phyloP scores from a whole-genome alignment of 2,113 vertebrate species.

The Bubalus kerabau region DNA sequence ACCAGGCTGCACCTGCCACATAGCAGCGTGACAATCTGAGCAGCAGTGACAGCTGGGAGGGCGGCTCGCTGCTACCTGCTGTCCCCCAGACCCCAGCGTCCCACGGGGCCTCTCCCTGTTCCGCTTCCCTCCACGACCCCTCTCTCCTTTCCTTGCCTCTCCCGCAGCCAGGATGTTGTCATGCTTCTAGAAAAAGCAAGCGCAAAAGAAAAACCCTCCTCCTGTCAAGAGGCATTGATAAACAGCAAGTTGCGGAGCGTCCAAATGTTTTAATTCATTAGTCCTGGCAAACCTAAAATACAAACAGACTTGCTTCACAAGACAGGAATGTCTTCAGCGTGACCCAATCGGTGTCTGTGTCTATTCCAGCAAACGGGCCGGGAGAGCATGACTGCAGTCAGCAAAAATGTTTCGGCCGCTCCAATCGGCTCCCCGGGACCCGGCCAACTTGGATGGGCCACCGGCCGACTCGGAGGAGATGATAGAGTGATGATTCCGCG shows the following conservation, averaged over 20 bases:
- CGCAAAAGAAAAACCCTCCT: slow-evolving; percentile 77
- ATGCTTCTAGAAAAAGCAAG: slow-evolving; percentile 76
- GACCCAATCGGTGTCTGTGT: slow-evolving; percentile 86
- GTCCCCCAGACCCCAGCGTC: slow-evolving; percentile 77
- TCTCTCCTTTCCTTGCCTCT: slow-evolving; percentile 75
- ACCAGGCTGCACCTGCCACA: slow-evolving; percentile 84
- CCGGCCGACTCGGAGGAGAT: slow-evolving; percentile 79
- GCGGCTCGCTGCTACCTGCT: slow-evolving; percentile 84
- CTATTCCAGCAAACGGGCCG: slow-evolving; percentile 94
- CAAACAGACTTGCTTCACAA: slow-evolving; percentile 87
- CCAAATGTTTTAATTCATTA: slow-evolving; percentile 86
- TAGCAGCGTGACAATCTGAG: slow-evolving; percentile 83
- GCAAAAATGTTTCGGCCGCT: slow-evolving; percentile 90
- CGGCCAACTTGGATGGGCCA: slow-evolving; percentile 81
- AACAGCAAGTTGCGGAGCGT: slow-evolving; percentile 77
- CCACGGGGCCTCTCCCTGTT: slow-evolving; percentile 77
- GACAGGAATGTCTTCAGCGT: slow-evolving; percentile 88
- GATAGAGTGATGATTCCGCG: slow-evolving; percentile 73
- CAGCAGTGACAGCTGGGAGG: slow-evolving; percentile 82
- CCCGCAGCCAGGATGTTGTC: slow-evolving; percentile 76
- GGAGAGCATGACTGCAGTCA: slow-evolving; percentile 93
- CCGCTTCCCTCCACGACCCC: slow-evolving; percentile 73
- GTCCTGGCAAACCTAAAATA: slow-evolving; percentile 86
- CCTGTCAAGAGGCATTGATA: slow-evolving; percentile 81
- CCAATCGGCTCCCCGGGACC: slow-evolving; percentile 85